Evolutionary conservation across 2,797 vertebrate genomes (phyloP).

Genomic region (Xyrichtys novacula): DNA sequence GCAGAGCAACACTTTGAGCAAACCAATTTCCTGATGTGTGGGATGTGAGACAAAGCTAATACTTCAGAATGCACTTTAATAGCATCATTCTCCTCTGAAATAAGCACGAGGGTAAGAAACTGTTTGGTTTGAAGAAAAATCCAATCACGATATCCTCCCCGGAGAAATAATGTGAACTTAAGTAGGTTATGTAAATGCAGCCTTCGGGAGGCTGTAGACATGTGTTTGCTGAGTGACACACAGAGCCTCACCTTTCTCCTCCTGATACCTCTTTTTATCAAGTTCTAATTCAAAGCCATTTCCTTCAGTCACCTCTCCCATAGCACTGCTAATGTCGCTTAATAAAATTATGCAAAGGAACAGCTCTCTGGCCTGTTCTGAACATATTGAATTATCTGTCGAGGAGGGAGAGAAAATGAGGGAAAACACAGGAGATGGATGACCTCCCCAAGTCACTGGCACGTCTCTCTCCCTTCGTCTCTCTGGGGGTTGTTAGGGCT

Average conservation of each 20-base stretch:
- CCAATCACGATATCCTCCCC: constrained; percentile 10
- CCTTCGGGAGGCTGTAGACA: constrained; percentile 26
- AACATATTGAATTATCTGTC: constrained; percentile 60
- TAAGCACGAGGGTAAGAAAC: constrained; percentile 17
- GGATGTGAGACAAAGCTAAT: constrained; percentile 13
- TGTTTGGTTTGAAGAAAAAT: constrained; percentile 21
- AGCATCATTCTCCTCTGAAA: constrained; percentile 15
- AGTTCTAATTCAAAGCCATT: constrained; percentile 54
- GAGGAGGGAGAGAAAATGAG: constrained; percentile 8
- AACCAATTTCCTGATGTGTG: constrained; percentile 6
- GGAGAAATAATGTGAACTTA: constrained; percentile 31
- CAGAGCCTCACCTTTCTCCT: constrained; percentile 27
- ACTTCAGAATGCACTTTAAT: constrained; percentile 22
- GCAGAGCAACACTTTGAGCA: constrained; percentile 13
- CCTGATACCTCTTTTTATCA: constrained; percentile 39
- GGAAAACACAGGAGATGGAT: constrained; percentile 51
- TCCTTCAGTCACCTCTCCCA: constrained; percentile 44
- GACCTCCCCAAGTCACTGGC: constrained; percentile 44
- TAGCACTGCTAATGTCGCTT: constrained; percentile 48
- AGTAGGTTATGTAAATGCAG: constrained; percentile 50
- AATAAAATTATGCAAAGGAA: constrained; percentile 66
- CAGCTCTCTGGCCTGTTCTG: constrained; percentile 42
- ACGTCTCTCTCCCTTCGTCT: constrained; percentile 36
- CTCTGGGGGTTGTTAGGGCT: constrained; percentile 55
- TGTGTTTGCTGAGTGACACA: constrained; percentile 16